A percentile compares a stretch with the other conserved stretches of the same genome.
Evolutionary conservation across 1,140 invertebrate species (phyloP).

Genomic region (Euglossa dilemma): DNA sequence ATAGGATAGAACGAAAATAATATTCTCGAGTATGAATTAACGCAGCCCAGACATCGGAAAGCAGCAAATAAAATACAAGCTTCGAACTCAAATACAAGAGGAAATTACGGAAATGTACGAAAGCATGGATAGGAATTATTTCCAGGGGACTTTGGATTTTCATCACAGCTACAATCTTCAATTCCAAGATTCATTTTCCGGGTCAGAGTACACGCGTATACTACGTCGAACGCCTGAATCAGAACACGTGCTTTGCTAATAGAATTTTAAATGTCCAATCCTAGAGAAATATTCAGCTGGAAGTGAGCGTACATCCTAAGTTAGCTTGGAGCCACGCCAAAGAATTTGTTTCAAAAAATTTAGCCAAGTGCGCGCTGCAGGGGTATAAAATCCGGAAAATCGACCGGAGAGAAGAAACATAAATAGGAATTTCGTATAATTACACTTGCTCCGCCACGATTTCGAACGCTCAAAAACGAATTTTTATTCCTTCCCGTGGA

Average conservation of each 20-base stretch:
- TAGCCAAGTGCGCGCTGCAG: neutral
- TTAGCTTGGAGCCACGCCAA: neutral
- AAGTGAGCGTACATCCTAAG: neutral
- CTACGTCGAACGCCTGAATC: no score
- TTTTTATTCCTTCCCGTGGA: neutral
- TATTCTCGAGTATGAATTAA: no score
- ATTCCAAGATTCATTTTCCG: neutral
- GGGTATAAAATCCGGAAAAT: neutral
- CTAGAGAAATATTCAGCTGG: neutral
- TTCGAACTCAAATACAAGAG: no score
- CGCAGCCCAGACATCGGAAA: no score
- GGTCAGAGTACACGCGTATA: no score
- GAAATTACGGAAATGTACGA: no score
- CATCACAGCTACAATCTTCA: neutral
- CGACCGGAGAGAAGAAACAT: neutral
- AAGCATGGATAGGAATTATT: neutral
- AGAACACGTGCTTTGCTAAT: neutral
- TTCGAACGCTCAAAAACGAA: neutral
- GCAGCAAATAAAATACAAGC: no score
- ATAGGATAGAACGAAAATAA: no score
- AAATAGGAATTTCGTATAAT: neutral
- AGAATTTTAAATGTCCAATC: conserved; percentile 20
- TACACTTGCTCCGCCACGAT: neutral
- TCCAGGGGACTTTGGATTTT: neutral
- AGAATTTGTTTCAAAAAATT: neutral